These are phyloP conservation scores for Mola mola DNA, from an alignment of 2,113 vertebrate species.

Conservation along the genomic window DNA sequence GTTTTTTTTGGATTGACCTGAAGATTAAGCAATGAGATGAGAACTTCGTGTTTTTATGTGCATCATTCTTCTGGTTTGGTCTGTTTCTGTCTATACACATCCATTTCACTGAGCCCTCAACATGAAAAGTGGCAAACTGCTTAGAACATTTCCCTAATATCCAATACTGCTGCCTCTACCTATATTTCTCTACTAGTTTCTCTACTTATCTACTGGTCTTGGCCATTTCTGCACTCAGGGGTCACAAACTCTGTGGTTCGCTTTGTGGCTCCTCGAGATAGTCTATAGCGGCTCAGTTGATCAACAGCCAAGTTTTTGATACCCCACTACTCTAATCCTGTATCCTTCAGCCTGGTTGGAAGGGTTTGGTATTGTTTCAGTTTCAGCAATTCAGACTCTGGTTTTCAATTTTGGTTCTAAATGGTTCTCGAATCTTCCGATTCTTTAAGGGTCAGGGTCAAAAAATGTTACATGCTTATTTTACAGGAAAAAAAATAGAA, in stretches of 20 bases:
- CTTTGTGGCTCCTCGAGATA: slow-evolving; percentile 51
- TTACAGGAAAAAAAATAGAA: no score
- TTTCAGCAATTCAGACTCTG: no score
- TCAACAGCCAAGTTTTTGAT: slow-evolving; percentile 53
- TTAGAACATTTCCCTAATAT: slow-evolving; percentile 60
- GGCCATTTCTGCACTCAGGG: slow-evolving; percentile 57
- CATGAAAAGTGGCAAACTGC: slow-evolving; percentile 45
- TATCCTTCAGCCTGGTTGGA: slow-evolving; percentile 24
- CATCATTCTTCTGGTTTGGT: slow-evolving; percentile 31
- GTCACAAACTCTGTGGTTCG: slow-evolving; percentile 60
- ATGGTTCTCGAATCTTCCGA: no score
- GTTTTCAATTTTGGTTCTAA: no score
- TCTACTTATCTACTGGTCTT: no score
- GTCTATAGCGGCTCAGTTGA: slow-evolving; percentile 63
- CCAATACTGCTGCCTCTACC: slow-evolving; percentile 52
- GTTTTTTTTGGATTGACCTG: slow-evolving; percentile 52
- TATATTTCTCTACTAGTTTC: slow-evolving; percentile 53
- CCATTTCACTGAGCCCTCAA: slow-evolving; percentile 11
- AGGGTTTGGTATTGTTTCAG: no score
- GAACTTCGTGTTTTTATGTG: slow-evolving; percentile 48
- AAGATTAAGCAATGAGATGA: slow-evolving; percentile 63
- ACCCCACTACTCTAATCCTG: slow-evolving; percentile 36
- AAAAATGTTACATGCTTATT: no score
- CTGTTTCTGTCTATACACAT: no score
- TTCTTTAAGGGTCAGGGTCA: no score